Conservation (phyloP, 1,140 invertebrate genomes). For the Drosophila azteca region DNA sequence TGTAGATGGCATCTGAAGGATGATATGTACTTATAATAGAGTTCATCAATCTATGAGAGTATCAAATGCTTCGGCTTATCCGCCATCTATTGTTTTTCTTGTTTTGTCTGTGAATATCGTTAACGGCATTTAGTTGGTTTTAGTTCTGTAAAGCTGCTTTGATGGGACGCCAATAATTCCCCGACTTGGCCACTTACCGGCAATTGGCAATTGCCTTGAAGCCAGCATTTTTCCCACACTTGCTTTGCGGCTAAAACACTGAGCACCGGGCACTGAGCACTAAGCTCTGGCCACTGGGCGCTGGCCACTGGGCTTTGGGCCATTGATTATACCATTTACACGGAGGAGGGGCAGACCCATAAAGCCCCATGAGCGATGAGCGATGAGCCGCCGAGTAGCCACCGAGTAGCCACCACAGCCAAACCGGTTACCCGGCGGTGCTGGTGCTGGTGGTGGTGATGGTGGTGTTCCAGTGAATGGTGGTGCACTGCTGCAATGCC, state of each 20-base stretch:
- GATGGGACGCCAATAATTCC: slow-evolving; percentile 48
- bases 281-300: slow-evolving; percentile 1
- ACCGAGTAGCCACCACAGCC: slow-evolving; percentile 15
- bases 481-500: slow-evolving; percentile 2
- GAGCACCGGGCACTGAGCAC: slow-evolving; percentile 2
- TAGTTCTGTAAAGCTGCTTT: slow-evolving; percentile 19
- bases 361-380: slow-evolving; percentile 22
- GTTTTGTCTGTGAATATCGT: slow-evolving; percentile 4
- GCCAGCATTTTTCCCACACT: slow-evolving; percentile 62
- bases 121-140: slow-evolving; percentile 23
- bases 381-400: slow-evolving; percentile 23
- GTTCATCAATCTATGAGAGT: too few species aligned
- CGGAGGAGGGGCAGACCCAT: slow-evolving; percentile 8
- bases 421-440: slow-evolving; percentile 42
- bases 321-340: slow-evolving; percentile 55
- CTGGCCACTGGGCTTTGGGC: slow-evolving; percentile 7
- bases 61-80: slow-evolving; percentile 2
- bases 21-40: too few species aligned
- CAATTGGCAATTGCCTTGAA: slow-evolving; percentile 62
- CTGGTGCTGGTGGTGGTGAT: not conserved
- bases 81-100: not conserved
- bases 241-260: not conserved
- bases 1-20: too few species aligned
- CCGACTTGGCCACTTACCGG: slow-evolving; percentile 40
- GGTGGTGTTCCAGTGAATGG: not conserved